Conservation (phyloP, 2,888 invertebrate genomes). For the Callyntrura guangdongensis region DNA sequence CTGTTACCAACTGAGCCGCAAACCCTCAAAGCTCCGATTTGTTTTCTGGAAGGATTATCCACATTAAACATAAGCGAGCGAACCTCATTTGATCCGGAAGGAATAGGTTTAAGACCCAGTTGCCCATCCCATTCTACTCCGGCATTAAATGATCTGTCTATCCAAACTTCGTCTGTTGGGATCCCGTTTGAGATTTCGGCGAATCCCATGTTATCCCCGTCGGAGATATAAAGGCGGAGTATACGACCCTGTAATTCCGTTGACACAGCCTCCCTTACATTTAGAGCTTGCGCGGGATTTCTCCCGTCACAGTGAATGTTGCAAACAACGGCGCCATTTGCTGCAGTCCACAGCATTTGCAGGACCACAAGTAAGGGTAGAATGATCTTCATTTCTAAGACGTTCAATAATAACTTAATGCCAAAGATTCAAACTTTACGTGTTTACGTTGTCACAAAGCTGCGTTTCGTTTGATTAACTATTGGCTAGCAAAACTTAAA, state of each 20-base stretch:
- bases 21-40: conserved; percentile 81
- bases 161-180: conserved; percentile 80
- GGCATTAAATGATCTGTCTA: conserved; percentile 82
- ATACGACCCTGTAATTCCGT: conserved; percentile 72
- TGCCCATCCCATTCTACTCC: conserved; percentile 77
- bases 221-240: conserved; percentile 79
- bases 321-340: conserved; percentile 75
- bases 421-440: too few relatives aligned
- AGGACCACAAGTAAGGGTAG: not conserved
- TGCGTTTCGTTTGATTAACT: too few relatives aligned
- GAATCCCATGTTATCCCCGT: conserved; percentile 81
- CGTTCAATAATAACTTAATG: too few relatives aligned
- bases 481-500: too few relatives aligned
- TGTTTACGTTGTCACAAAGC: too few relatives aligned
- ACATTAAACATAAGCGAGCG: conserved; percentile 80
- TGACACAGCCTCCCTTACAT: conserved; percentile 65
- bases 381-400: too few relatives aligned
- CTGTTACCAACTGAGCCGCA: conserved; percentile 80
- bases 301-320: conserved; percentile 82
- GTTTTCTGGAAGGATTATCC: conserved; percentile 68
- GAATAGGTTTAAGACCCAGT: conserved; percentile 76
- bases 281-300: conserved; percentile 61
- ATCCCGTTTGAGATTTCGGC: conserved; percentile 79
- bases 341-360: not conserved
- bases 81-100: conserved; percentile 45